Conservation (phyloP, 2,113 vertebrate species). For the Cheirogaleus medius region DNA sequence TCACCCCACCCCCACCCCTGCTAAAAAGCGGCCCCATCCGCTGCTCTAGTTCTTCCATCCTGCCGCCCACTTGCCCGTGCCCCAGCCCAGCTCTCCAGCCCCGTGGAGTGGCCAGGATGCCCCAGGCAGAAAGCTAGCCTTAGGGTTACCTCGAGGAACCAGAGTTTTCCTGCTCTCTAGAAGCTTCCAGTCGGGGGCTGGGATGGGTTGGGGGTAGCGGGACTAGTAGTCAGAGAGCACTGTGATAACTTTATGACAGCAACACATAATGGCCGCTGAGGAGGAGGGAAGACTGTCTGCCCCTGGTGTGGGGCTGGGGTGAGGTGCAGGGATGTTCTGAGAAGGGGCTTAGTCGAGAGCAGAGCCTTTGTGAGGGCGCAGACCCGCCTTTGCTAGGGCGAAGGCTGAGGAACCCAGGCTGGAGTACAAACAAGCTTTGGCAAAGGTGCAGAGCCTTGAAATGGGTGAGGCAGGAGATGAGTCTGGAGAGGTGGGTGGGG, state of each 20-base stretch:
- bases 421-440: background rate
- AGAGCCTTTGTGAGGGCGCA: background rate
- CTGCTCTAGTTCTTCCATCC: background rate
- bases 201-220: background rate
- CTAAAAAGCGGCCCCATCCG: background rate
- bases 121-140: background rate
- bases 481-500: background rate
- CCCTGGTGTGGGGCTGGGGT: background rate
- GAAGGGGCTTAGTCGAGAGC: background rate
- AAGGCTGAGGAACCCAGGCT: background rate
- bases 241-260: conserved; percentile 33
- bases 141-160: background rate
- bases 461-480: background rate
- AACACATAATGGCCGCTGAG: conserved; percentile 33
- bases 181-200: conserved; percentile 52
- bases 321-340: background rate
- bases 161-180: conserved; percentile 25
- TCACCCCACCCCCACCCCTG: background rate
- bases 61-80: background rate
- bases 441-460: background rate
- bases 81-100: background rate
- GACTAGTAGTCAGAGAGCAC: background rate
- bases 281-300: background rate
- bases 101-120: background rate
- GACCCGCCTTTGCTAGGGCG: background rate